Conservation (phyloP, 1,140 invertebrate species). For the Stegodyphus dumicola region DNA sequence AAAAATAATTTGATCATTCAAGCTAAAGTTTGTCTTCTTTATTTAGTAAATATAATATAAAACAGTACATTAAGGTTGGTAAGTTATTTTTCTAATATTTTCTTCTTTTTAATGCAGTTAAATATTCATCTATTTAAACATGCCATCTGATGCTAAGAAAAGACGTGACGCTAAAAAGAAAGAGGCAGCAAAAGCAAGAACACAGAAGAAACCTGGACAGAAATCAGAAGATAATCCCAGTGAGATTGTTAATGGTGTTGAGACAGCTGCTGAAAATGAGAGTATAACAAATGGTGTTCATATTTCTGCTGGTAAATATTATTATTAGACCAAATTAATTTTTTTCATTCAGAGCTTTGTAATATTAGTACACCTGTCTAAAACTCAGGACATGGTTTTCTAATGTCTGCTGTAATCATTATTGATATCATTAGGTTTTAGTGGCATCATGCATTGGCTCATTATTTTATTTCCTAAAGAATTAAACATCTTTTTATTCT, state of each 20-base stretch:
- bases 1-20: background rate
- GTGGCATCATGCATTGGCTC: too few species aligned
- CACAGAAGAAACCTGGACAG: slow-evolving; percentile 56
- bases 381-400: too few species aligned
- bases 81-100: background rate
- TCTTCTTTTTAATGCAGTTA: background rate
- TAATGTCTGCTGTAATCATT: too few species aligned
- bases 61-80: background rate
- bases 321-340: background rate
- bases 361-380: too few species aligned
- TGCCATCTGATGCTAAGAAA: slow-evolving; percentile 98
- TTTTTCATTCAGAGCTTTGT: too few species aligned
- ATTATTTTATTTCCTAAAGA: too few species aligned
- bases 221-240: slow-evolving; percentile 52
- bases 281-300: slow-evolving; percentile 29
- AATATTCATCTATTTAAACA: slow-evolving; percentile 66
- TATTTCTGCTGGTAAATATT: slow-evolving; percentile 30
- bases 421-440: too few species aligned
- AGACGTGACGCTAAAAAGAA: slow-evolving; percentile 97
- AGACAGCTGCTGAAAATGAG: slow-evolving; percentile 11
- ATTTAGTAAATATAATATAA: background rate
- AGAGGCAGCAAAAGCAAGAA: slow-evolving; percentile 86
- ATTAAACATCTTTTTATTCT: too few species aligned
- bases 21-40: background rate
- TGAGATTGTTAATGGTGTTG: background rate